Evolutionary conservation across 2,888 invertebrate genomes (phyloP), one percentile per base, ranked within the genome.

Genomic region (Allacma fusca): DNA sequence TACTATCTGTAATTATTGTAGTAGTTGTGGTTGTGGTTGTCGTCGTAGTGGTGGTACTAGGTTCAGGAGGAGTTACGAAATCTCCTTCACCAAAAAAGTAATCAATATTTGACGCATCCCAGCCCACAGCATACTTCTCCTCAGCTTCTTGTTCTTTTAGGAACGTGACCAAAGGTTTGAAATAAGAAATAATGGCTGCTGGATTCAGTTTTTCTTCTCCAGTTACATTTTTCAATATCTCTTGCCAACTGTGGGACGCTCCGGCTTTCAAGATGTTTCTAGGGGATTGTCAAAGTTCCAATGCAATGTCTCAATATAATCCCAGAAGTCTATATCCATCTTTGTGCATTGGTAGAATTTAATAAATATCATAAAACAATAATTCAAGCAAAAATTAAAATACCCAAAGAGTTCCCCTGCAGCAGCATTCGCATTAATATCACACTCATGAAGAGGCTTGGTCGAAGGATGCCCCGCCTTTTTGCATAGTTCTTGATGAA

Each of bases 161-260:
- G 94, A 94, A 96, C 0, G 91, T 88, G 79, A 90, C 89, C 23
- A 96, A 87, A 0, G 95, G 96, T 80, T 92, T 89, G 87, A 95
- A 96, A 86, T 95, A 96, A 86, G 91, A 91, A 40, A 94, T 88
- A 83, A 96, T 88, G 0, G 95, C 90, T 81, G 91, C 90, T 0
- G 93, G 92, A 44, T 93, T 93, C 85, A 96, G 89, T 82, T 91
- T 88, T 29, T 85, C 77, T 57, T 92, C 91, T 0, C 94, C 94
- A 0, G 94, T 95, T 44, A 95, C 88, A 9, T 89, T 90, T 86
- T 94, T 91, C 90, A 97, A 91, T 78, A 94, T 94, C 83, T 95
- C 94, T n/a, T 91, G 92, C 94, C 94, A 94, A 0, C 92, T 92
- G 83, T 89, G 90, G 0, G 84, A 84, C 16, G 80, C 78, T 43